Percentiles rank a stretch among this genome's conserved stretches.
These are phyloP conservation scores for Alentia gelatinosa DNA, from an alignment of 2,888 invertebrate species.

Conservation along the genomic window DNA sequence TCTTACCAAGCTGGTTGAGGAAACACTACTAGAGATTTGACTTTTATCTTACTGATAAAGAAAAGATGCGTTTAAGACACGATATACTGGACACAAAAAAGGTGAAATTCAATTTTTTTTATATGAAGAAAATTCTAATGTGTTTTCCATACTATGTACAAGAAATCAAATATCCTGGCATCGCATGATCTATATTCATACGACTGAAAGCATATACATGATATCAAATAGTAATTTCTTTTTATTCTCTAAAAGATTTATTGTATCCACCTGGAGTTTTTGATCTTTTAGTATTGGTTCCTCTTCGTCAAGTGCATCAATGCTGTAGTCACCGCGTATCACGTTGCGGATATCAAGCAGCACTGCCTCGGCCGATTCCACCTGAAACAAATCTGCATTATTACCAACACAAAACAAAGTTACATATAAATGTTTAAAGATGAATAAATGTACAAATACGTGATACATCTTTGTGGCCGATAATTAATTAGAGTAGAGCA, in stretches of 20 bases:
- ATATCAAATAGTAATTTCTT: not conserved
- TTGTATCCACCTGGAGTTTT: not conserved
- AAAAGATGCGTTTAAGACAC: not conserved
- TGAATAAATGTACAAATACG: too few species aligned
- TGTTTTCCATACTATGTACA: not conserved
- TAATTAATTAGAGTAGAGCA: not conserved
- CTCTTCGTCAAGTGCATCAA: not conserved
- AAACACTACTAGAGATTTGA: not conserved
- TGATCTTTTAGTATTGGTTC: not conserved
- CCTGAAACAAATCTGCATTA: not conserved
- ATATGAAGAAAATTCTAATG: not conserved
- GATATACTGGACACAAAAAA: too few species aligned
- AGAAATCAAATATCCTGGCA: not conserved
- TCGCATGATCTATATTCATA: not conserved
- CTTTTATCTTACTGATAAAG: not conserved
- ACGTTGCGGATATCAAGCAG: not conserved
- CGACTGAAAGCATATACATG: not conserved
- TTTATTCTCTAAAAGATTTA: not conserved
- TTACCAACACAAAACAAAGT: not conserved
- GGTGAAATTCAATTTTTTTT: too few species aligned
- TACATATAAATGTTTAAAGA: too few species aligned
- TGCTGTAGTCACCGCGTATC: not conserved
- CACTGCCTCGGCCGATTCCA: conserved; percentile 1
- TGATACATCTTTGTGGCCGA: too few species aligned
- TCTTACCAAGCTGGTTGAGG: not conserved